Conservation (phyloP, 2,113 vertebrate species). For the Siniperca chuatsi region DNA sequence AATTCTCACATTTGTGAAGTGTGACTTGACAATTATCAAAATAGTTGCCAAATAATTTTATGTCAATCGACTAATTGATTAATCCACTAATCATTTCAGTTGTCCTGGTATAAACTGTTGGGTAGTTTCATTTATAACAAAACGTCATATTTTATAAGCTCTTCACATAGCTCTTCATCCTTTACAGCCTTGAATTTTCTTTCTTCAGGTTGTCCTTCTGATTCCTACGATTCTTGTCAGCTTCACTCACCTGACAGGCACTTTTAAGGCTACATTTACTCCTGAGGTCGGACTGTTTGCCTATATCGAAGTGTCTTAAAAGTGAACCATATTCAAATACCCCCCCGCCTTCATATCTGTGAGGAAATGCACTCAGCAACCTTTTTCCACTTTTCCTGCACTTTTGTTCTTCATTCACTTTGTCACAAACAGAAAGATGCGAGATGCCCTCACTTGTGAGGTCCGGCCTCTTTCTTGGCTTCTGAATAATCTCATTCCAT, state of each 20-base stretch:
- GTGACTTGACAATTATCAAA: no score
- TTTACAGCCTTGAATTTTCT: neutral
- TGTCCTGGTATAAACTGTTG: no score
- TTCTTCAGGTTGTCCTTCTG: neutral
- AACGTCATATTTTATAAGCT: no score
- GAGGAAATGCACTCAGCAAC: neutral
- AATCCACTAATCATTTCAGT: no score
- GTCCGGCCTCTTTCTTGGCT: neutral
- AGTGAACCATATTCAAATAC: neutral
- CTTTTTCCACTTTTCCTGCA: neutral
- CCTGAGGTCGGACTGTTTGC: no score
- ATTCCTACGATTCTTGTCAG: neutral
- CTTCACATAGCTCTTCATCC: neutral
- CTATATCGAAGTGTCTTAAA: neutral
- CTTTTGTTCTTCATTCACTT: neutral
- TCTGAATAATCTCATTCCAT: neutral
- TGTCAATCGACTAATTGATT: no score
- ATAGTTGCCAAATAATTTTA: no score
- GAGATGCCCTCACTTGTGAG: neutral
- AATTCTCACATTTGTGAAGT: no score
- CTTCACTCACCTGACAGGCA: no score
- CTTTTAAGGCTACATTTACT: no score
- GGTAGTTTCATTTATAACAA: no score
- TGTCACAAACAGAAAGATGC: neutral
- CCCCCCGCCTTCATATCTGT: no score